Evolutionary conservation across 1,140 invertebrate genomes (phyloP).

Genomic region (Harlomillsia oculata): DNA sequence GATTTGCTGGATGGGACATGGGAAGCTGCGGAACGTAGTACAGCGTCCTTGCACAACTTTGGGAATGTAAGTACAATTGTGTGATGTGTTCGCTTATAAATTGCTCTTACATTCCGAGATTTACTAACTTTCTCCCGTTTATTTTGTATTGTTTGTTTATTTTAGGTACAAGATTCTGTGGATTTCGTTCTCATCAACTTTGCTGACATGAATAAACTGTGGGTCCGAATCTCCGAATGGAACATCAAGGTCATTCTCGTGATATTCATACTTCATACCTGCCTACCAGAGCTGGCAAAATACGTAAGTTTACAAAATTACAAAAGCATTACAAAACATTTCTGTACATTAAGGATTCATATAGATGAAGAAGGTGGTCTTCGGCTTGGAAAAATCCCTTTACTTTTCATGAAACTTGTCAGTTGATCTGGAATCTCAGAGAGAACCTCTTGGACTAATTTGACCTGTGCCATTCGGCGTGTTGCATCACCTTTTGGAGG

Average conservation of each 20-base stretch:
- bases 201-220: conserved; percentile 99
- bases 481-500: conserved; percentile 15
- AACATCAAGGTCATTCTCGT: conserved; percentile 91
- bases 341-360: too few relatives aligned
- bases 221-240: conserved; percentile 99
- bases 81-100: not conserved
- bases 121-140: not conserved
- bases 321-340: too few relatives aligned
- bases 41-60: too few relatives aligned
- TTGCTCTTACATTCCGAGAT: too few relatives aligned
- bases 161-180: conserved; percentile 79
- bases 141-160: conserved; percentile 11
- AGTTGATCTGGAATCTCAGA: conserved; percentile 52
- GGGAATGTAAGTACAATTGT: conserved; percentile 22
- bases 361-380: not conserved
- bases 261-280: too few relatives aligned
- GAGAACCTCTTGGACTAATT: conserved; percentile 32
- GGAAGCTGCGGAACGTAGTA: too few relatives aligned
- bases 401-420: conserved; percentile 50
- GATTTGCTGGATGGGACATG: too few relatives aligned
- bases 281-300: too few relatives aligned
- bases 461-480: conserved; percentile 23
- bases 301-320: too few relatives aligned
- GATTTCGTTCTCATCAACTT: conserved; percentile 99
- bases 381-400: conserved; percentile 42